phyloP scores from a whole-genome alignment of 2,113 vertebrate species.

The Marmota flaviventris region DNA sequence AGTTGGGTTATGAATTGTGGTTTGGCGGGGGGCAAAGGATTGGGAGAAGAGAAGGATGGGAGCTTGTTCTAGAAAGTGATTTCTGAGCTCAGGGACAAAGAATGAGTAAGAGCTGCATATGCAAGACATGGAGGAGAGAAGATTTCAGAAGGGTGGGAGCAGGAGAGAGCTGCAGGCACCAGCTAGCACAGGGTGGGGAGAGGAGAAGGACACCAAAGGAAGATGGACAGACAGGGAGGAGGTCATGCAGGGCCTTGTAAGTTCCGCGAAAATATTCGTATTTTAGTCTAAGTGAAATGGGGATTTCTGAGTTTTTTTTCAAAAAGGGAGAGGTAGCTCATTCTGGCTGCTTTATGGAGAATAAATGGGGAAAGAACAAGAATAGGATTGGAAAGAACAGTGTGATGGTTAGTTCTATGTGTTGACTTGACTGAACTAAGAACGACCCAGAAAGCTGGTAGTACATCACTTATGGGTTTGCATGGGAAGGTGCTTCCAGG shows the following conservation, averaged over 20 bases:
- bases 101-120: background rate
- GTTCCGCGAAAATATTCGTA: background rate
- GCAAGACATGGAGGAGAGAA: background rate
- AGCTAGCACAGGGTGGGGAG: background rate
- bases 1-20: background rate
- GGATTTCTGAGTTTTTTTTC: background rate
- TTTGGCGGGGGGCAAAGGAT: background rate
- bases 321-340: background rate
- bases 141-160: background rate
- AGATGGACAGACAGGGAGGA: background rate
- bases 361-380: background rate
- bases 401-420: background rate
- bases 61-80: background rate
- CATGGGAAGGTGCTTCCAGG: background rate
- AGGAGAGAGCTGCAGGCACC: too few species aligned
- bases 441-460: background rate
- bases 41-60: background rate
- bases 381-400: background rate
- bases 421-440: too few species aligned
- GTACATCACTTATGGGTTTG: background rate
- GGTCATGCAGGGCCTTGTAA: background rate
- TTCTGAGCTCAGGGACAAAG: background rate
- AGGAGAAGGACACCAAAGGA: fast-evolving
- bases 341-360: background rate
- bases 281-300: background rate